These are phyloP conservation scores for Actinemys pallida DNA, from an alignment of 2,113 vertebrate species.

Conservation along the genomic window DNA sequence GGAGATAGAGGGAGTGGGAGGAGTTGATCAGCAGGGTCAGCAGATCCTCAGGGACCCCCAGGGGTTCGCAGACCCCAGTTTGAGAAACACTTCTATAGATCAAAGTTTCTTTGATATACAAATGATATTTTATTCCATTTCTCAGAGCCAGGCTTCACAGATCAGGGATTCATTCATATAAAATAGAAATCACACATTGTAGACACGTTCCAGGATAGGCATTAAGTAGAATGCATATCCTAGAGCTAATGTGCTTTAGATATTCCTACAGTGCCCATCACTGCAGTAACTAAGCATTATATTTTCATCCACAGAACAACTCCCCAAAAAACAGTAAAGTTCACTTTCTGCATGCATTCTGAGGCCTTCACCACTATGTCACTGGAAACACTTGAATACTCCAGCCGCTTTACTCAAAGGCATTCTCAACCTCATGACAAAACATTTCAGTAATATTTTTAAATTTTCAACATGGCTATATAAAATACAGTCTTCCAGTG, in stretches of 20 bases:
- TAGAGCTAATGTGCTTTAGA: background rate
- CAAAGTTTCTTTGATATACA: background rate
- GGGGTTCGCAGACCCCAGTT: background rate
- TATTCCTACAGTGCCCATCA: background rate
- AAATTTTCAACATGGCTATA: background rate
- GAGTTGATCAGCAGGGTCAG: too few relatives aligned
- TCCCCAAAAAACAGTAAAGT: background rate
- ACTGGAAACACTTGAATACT: background rate
- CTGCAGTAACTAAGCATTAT: background rate
- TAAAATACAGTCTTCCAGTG: background rate
- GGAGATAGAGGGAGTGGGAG: too few relatives aligned
- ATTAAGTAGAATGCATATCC: background rate
- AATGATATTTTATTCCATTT: background rate
- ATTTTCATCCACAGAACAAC: background rate
- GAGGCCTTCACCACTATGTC: background rate
- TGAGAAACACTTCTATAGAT: background rate
- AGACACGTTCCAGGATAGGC: background rate
- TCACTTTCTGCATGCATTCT: background rate
- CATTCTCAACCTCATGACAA: background rate
- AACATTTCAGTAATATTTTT: background rate
- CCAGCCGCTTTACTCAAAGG: slow-evolving; percentile 32
- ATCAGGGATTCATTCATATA: background rate
- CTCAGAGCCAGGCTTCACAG: background rate
- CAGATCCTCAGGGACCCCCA: too few relatives aligned
- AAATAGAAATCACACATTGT: background rate